Base-by-base conservation (phyloP, 2,113 vertebrate species). In the Lampris megalopsis region DNA sequence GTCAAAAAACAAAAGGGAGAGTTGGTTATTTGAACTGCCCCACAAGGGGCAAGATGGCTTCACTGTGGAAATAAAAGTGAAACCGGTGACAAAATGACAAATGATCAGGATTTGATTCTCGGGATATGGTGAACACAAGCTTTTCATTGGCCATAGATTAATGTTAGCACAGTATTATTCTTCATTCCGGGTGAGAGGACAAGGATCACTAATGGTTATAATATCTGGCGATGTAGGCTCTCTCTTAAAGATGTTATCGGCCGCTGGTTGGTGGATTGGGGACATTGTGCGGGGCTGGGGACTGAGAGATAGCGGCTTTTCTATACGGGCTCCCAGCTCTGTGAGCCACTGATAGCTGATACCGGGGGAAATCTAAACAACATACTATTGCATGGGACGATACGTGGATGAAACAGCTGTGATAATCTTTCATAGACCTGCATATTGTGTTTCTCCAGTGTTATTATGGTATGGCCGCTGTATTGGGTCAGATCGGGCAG, bases 151-250 rank as follows among this genome's bases (percentile, higher is more conserved):
- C 24, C 82, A 56, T 59, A 88, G 84, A 89, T 87, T 69, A 85
- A 91, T 88, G 85, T 52, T 68, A 73, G 64, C 47, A 77, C 68
- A 6, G 69, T 75, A 74, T 86, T 87, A 86, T 83, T 89, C 80
- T 74, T 84, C 84, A 86, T 86, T 73, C 61, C 9, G 57, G 69
- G 54, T 81, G 87, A 87, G 86, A 89, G 88, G 88, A 86, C 90
- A 83, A 84, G 83, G 70, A 81, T 87, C 90, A 73, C 83, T 93
- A 90, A 91, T 90, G 87, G 85, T 83, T 82, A 69, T 91, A 89
- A 91, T 90, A 83, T 82, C 53, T 66, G 68, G 67, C 62, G 72
- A 89, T 24, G 24, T 90, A 78, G 83, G 74, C 79, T 57, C 75
- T 61, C 75, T 73, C 83, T 73, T 50, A 13, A 4, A 79, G 92